Evolutionary conservation across 2,113 vertebrate species (phyloP), one percentile per base, ranked within the genome.

Genomic region (Gopherus flavomarginatus): DNA sequence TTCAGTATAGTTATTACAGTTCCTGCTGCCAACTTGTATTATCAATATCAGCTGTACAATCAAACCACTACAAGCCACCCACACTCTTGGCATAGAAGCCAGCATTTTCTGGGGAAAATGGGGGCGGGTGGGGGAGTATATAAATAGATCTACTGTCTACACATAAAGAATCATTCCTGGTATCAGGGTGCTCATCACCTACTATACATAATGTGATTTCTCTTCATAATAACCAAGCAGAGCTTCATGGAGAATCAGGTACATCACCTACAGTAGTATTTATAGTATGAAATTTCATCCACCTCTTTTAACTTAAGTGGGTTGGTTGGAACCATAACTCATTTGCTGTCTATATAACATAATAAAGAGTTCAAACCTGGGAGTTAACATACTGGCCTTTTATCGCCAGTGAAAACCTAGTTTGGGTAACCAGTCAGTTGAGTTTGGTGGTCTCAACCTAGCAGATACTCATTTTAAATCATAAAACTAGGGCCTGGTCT

Each of bases 251-350:
- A 50, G 4, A 16, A 85, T 35, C 11, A 5, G 52, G 49, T 89
- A 53, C 11, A 83, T 21, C 81, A 27, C 54, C 53, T 47, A 44
- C 81, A n/a, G 0, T 0, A 0, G 35, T 2, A 4, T 14, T 12
- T 31, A 38, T 27, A 84, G 86, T 38, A n/a, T 10, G 3, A 0
- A 52, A 53, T 47, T 85, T 75, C 9, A 50, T 31, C 56, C 31
- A 65, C 35, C 6, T 35, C 6, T 27, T 29, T 35, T 1, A 1
- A 5, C 17, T 35, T 49, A 47, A 12, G 26, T 47, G 21, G 77
- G 21, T 50, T n/a, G 19, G 35, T 17, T 31, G 54, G 47, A 21
- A 38, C 59, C 31, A 22, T 57, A 24, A 27, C 27, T 42, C 47
- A 50, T n/a, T n/a, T 69, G 35, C 62, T 69, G 31, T 35, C 31